A percentile compares a stretch with the other conserved stretches of the same genome.
These are phyloP conservation scores for Leptopilina syphax DNA, from an alignment of 2,888 invertebrate species.

Conservation along the genomic window DNA sequence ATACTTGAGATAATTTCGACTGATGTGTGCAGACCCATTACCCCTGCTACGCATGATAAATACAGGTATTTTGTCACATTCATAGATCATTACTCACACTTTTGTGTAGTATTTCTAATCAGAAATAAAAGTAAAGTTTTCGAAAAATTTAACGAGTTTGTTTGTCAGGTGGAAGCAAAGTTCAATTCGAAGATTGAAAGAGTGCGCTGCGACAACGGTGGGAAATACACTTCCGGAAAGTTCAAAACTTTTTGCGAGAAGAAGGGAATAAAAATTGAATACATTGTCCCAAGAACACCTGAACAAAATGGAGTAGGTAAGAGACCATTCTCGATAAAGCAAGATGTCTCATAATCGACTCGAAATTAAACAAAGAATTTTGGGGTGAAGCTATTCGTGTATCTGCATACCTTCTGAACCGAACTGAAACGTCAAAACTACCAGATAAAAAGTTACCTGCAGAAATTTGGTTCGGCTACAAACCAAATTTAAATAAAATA, in stretches of 20 bases:
- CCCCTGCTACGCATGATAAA: constrained; percentile 51
- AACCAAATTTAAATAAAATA: constrained; percentile 11
- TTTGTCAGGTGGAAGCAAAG: constrained; percentile 49
- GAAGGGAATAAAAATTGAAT: constrained; percentile 38
- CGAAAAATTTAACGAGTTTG: constrained; percentile 8
- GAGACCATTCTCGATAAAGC: constrained; percentile 54
- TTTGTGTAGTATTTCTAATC: constrained; percentile 48
- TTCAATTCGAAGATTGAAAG: constrained; percentile 51
- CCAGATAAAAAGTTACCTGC: neutral
- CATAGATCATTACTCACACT: constrained; percentile 59
- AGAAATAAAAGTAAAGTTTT: constrained; percentile 31
- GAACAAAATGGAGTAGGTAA: constrained; percentile 15
- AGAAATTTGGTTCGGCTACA: constrained; percentile 8
- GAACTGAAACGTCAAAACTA: constrained; percentile 7
- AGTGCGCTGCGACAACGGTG: constrained; percentile 60
- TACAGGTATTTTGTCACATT: constrained; percentile 57
- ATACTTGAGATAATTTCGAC: constrained; percentile 21
- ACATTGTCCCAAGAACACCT: constrained; percentile 11
- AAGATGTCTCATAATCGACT: constrained; percentile 58
- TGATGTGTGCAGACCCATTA: constrained; percentile 61
- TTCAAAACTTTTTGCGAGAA: constrained; percentile 50
- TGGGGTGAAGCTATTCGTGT: constrained; percentile 55
- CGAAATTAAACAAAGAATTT: constrained; percentile 54
- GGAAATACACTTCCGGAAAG: constrained; percentile 55
- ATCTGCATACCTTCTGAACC: constrained; percentile 15